Percentiles rank a stretch among this genome's conserved stretches.
Evolutionary conservation across 2,113 vertebrate genomes (phyloP).

Genomic region (Stegostoma tigrinum): DNA sequence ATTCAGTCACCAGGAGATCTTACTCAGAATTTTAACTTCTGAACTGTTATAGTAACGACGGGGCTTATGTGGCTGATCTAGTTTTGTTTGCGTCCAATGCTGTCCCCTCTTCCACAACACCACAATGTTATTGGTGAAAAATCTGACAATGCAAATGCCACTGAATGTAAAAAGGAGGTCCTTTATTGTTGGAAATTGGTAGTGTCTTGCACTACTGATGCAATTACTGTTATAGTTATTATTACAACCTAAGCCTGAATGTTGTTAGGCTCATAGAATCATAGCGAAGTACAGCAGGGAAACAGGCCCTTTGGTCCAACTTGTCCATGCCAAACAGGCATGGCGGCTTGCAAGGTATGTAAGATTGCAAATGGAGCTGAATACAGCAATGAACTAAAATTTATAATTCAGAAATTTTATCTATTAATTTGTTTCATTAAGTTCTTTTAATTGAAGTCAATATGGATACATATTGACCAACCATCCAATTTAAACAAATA

Average conservation of each 20-base stretch:
- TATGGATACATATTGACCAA: background rate
- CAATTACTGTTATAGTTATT: background rate
- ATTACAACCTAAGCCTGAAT: background rate
- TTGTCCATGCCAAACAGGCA: no score
- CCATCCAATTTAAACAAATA: background rate
- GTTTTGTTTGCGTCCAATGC: background rate
- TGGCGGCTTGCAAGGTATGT: background rate
- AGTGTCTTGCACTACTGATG: background rate
- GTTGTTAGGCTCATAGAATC: no score
- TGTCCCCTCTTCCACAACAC: background rate
- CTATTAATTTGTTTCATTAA: background rate
- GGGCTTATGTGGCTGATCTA: background rate
- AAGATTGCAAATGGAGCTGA: background rate
- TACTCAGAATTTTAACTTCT: background rate
- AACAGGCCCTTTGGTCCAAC: no score
- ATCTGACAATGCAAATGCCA: background rate
- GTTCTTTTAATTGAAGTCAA: background rate
- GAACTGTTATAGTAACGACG: background rate
- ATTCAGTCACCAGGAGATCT: background rate
- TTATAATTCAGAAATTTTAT: background rate
- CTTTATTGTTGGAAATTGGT: background rate
- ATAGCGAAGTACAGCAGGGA: no score
- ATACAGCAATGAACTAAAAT: background rate
- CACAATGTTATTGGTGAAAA: background rate
- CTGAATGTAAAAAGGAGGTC: background rate